Percentiles rank a stretch among this genome's conserved stretches.
Conservation (phyloP, 2,797 vertebrate species). For the Monodelphis domestica region DNA sequence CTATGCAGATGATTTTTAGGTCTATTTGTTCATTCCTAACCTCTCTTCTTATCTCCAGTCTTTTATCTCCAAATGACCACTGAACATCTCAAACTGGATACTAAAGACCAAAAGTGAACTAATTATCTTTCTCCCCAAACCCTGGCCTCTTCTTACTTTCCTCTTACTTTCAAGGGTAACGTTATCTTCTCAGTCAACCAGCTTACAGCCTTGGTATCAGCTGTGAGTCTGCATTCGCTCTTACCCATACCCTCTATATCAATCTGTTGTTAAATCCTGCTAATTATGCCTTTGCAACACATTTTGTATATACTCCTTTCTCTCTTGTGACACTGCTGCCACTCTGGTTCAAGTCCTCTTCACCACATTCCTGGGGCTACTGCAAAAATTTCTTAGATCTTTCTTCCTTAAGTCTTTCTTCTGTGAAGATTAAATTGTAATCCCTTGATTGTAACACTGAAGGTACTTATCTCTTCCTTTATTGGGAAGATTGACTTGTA, state of each 20-base stretch:
- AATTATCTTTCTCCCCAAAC: not conserved
- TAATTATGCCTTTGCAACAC: not conserved
- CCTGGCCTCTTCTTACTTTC: not conserved
- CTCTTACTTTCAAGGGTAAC: not conserved
- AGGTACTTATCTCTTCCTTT: too few species aligned
- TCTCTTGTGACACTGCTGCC: not conserved
- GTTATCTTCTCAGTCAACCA: not conserved
- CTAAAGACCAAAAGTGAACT: not conserved
- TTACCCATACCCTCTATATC: not conserved
- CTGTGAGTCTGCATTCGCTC: not conserved
- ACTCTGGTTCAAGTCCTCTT: not conserved
- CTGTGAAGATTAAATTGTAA: too few species aligned
- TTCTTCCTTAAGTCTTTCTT: not conserved
- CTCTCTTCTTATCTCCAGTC: not conserved
- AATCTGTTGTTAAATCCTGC: not conserved
- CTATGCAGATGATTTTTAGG: not conserved
- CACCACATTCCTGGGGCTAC: not conserved
- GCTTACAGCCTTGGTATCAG: not conserved
- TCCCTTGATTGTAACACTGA: too few species aligned
- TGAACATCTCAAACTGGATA: not conserved
- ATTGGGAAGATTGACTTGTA: too few species aligned
- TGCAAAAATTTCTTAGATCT: not conserved
- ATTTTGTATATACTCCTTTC: not conserved
- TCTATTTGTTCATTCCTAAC: not conserved
- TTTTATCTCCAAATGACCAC: not conserved